Evolutionary conservation across 2,888 invertebrate species (phyloP).

Genomic region (Sarcophaga carnaria): DNA sequence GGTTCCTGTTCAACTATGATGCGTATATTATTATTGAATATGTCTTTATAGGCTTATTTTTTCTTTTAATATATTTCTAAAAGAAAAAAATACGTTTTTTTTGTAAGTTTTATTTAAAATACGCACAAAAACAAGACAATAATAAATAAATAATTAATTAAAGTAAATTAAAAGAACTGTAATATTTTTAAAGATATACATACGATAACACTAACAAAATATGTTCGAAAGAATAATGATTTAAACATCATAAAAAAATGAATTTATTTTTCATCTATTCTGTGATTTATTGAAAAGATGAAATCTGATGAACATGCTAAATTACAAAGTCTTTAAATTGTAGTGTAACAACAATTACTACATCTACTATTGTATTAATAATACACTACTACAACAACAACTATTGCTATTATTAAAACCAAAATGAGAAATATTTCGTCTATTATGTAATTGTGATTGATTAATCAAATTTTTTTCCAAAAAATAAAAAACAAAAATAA

Average conservation of each 20-base stretch:
- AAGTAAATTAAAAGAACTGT: background rate
- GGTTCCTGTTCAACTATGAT: background rate
- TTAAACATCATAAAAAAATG: no score
- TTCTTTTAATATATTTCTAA: background rate
- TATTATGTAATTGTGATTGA: conserved; percentile 66
- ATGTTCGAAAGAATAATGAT: background rate
- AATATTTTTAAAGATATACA: background rate
- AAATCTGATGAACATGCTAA: no score
- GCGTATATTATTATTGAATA: background rate
- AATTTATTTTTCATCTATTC: no score
- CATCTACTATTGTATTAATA: background rate
- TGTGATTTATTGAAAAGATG: no score
- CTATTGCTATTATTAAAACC: conserved; percentile 39
- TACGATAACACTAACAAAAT: background rate
- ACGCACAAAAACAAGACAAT: conserved; percentile 57
- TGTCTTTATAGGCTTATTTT: background rate
- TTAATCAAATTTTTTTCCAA: conserved; percentile 47
- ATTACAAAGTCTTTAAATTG: background rate
- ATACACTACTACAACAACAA: background rate
- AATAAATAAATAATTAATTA: conserved; percentile 26
- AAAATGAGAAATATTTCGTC: conserved; percentile 42
- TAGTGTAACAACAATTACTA: background rate
- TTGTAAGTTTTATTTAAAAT: conserved; percentile 2
- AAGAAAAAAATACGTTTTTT: background rate
- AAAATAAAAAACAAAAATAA: background rate